A percentile compares a stretch with the other conserved stretches of the same genome.
Conservation (phyloP, 2,113 vertebrate genomes). For the Pipra filicauda region DNA sequence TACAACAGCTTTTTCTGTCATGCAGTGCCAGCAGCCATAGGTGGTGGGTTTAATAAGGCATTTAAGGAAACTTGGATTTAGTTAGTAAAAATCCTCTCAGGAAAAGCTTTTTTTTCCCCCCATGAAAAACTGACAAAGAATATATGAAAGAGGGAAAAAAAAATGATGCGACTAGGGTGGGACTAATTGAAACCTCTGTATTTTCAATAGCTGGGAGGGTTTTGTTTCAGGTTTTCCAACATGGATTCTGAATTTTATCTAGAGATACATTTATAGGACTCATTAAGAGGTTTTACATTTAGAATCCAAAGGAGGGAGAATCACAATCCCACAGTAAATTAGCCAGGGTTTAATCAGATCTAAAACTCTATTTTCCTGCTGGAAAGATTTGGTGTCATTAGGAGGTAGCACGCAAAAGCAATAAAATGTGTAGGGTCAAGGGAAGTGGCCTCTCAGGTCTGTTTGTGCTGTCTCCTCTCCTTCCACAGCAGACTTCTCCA, state of each 20-base stretch:
- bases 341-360: background rate
- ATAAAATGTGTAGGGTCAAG: background rate
- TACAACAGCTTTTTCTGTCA: slow-evolving; percentile 9
- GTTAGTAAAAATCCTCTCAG: background rate
- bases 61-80: background rate
- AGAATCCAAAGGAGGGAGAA: background rate
- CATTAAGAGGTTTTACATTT: background rate
- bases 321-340: background rate
- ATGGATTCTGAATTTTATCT: background rate
- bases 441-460: background rate
- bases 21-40: slow-evolving; percentile 18
- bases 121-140: background rate
- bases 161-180: background rate
- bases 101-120: background rate
- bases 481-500: background rate
- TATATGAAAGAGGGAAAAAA: background rate
- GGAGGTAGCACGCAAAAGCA: background rate
- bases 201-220: background rate
- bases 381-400: background rate
- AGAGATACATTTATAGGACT: background rate
- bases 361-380: background rate
- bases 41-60: slow-evolving; percentile 27
- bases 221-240: background rate
- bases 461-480: background rate
- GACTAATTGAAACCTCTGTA: background rate